Conservation (phyloP, 2,113 vertebrate species). For the Thamnophis sirtalis region DNA sequence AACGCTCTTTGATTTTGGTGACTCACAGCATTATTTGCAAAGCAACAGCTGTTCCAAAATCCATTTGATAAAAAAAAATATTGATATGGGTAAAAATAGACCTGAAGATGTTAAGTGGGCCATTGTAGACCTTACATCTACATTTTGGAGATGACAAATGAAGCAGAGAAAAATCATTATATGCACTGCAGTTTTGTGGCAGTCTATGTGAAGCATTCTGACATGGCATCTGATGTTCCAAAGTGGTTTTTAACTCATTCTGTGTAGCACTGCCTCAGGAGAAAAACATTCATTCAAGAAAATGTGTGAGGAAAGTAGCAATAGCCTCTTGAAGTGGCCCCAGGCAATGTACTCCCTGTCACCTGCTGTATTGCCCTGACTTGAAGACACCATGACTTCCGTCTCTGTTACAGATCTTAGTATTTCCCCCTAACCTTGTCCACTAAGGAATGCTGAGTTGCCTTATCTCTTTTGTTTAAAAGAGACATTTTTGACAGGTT, state of each 20-base stretch:
- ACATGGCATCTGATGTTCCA: conserved; percentile 62
- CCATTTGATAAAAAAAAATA: background rate
- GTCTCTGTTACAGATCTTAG: conserved; percentile 57
- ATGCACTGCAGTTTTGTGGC: conserved; percentile 41
- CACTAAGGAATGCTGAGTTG: conserved; percentile 52
- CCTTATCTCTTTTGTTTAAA: conserved; percentile 48
- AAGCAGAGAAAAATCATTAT: conserved; percentile 55
- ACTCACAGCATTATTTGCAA: background rate
- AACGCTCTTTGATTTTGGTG: background rate
- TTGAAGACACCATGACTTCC: conserved; percentile 64
- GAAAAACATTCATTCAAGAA: conserved; percentile 61
- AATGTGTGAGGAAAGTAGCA: conserved; percentile 27
- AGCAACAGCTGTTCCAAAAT: conserved; percentile 10
- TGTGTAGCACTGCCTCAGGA: conserved; percentile 66
- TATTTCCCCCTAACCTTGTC: conserved; percentile 58
- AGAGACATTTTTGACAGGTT: conserved; percentile 37
- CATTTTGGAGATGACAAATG: conserved; percentile 57
- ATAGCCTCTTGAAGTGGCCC: conserved; percentile 56
- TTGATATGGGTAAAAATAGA: background rate
- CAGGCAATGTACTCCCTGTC: conserved; percentile 66
- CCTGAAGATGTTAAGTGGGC: background rate
- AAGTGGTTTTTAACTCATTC: conserved; percentile 59
- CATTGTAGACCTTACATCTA: conserved; percentile 13
- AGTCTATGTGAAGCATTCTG: conserved; percentile 45
- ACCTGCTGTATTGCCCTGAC: conserved; percentile 57